Percentiles rank a stretch among this genome's conserved stretches.
phyloP scores from a whole-genome alignment of 2,888 invertebrate genomes.

The Scaptomyza cyrtandrae region DNA sequence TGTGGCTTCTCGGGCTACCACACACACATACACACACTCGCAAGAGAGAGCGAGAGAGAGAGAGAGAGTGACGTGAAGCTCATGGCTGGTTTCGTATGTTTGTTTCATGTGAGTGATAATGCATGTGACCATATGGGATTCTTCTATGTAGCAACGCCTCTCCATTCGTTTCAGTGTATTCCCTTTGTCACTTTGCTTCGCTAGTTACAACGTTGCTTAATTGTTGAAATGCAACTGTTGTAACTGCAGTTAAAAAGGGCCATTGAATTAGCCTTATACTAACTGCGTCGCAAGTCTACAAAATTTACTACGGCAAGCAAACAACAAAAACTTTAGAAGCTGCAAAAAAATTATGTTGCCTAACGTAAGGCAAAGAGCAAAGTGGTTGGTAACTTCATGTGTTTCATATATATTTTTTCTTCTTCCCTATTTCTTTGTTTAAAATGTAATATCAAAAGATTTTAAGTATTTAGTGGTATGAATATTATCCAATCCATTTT shows the following conservation, averaged over 20 bases:
- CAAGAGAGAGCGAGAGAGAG: constrained; percentile 4
- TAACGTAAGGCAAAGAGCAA: background rate
- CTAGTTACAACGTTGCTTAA: constrained; percentile 41
- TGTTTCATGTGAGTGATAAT: constrained; percentile 67
- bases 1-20: constrained; percentile 71
- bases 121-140: constrained; percentile 56
- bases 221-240: constrained; percentile 59
- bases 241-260: constrained; percentile 1
- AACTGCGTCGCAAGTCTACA: background rate
- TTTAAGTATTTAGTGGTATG: too few relatives aligned
- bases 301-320: background rate
- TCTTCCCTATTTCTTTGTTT: too few relatives aligned
- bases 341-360: background rate
- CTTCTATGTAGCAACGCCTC: constrained; percentile 11
- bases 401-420: too few relatives aligned
- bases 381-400: background rate
- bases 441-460: too few relatives aligned
- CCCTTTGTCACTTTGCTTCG: background rate
- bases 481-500: background rate
- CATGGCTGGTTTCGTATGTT: constrained; percentile 53
- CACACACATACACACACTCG: constrained; percentile 33
- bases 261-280: background rate
- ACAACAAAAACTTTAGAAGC: background rate
- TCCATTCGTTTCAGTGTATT: too few relatives aligned
- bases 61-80: constrained; percentile 12